Evolutionary conservation across 2,113 vertebrate species (phyloP).

Genomic region (Oenanthe oenanthe): DNA sequence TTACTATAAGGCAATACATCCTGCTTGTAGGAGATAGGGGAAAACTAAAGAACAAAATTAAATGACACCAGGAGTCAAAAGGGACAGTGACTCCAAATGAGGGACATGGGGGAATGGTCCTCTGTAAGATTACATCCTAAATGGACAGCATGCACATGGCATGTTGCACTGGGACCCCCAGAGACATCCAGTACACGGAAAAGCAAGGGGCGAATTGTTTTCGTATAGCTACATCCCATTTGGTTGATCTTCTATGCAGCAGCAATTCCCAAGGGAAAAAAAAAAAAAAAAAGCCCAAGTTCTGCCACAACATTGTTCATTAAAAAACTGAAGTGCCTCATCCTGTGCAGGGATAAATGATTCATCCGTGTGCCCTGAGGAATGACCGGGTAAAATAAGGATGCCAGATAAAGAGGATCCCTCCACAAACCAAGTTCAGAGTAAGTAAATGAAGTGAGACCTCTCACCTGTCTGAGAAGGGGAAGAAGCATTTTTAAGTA

Average conservation of each 20-base stretch:
- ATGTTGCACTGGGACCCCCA: neutral
- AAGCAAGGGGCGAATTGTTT: accelerated
- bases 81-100: neutral
- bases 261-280: neutral
- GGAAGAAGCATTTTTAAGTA: neutral
- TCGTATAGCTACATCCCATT: neutral
- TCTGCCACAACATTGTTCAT: constrained; percentile 14
- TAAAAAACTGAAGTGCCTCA: neutral
- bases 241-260: neutral
- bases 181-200: accelerated
- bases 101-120: accelerated
- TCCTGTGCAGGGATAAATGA: neutral
- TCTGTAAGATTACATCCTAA: neutral
- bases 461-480: neutral
- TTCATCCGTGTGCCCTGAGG: neutral
- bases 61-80: neutral
- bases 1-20: neutral
- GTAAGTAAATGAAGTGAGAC: neutral
- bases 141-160: neutral
- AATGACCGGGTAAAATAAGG: neutral
- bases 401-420: neutral
- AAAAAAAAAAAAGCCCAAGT: neutral
- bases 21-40: accelerated
- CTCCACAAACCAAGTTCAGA: neutral
- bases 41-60: neutral